Evolutionary conservation across 2,113 vertebrate genomes (phyloP), one percentile per base, ranked within the genome.

Genomic region (Phasianus colchicus): DNA sequence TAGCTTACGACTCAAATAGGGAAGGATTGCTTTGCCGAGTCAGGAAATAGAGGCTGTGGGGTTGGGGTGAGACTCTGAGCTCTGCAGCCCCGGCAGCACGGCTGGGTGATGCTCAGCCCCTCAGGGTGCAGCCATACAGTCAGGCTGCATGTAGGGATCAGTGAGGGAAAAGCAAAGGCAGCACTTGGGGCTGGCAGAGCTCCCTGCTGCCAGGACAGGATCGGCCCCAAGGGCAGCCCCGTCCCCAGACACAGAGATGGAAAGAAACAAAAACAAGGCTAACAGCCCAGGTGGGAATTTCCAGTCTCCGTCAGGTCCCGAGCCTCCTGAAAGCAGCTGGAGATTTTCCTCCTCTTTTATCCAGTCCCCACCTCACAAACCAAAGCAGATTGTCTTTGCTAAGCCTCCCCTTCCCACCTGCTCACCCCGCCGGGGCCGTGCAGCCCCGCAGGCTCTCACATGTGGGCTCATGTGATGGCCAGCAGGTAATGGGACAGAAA

Each of bases 241-340:
- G 32, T 67, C 84, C 38, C 74, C 81, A 84, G 9, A 43, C 70
- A 34, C 19, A 45, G 0, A 64, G 66, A 67, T 6, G 1, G 50
- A 71, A 82, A 88, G 42, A 75, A 87, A 89, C 47, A 66, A 75
- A 90, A 4, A 8, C 82, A 79, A 76, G 65, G 18, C 67, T 87
- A 27, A 89, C 5, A 93, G 82, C 63, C 71, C 93, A 79, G 63
- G 18, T n/a, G 85, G 95, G 80, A 81, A 34, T 69, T 57, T 19
- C 79, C 5, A 25, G 20, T 78, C 65, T 52, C 84, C 76, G 17
- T 25, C 34, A 1, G 0, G 90, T 66, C 54, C 82, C 70, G 42
- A 93, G 54, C n/a, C 73, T 20, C 15, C 80, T 54, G 86, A 84
- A 82, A 84, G 83, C 74, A 92, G 66, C 83, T 72, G 89, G 77